phyloP scores from a whole-genome alignment of 1,140 invertebrate genomes.

The Pachypeltis micranthus region DNA sequence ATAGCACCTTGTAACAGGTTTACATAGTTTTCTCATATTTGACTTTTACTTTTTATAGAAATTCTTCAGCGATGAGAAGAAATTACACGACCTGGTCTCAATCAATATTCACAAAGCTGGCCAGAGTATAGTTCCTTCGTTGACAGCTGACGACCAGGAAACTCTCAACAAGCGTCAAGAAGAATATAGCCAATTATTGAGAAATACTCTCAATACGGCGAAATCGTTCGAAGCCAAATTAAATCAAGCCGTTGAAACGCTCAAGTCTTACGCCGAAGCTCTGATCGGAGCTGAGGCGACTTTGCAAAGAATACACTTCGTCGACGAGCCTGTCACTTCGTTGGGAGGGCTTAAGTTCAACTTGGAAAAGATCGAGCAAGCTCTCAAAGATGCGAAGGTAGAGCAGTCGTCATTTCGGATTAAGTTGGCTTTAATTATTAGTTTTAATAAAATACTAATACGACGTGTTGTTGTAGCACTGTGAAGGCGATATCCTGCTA shows the following conservation, averaged over 20 bases:
- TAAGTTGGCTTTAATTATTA: too few relatives aligned
- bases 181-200: constrained; percentile 60
- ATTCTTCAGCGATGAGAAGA: constrained; percentile 65
- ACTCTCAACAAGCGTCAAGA: constrained; percentile 65
- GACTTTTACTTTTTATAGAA: constrained; percentile 34
- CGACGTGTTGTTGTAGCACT: constrained; percentile 43
- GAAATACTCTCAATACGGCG: constrained; percentile 68
- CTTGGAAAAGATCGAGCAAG: constrained; percentile 64
- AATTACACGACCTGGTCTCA: constrained; percentile 64
- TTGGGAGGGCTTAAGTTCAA: constrained; percentile 65
- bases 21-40: constrained; percentile 5
- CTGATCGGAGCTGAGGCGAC: constrained; percentile 61
- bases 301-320: constrained; percentile 56
- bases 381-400: constrained; percentile 65
- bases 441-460: too few relatives aligned
- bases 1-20: too few relatives aligned
- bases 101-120: constrained; percentile 69
- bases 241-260: constrained; percentile 39
- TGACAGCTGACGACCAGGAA: constrained; percentile 65
- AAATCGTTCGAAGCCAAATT: constrained; percentile 40
- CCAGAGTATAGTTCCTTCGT: constrained; percentile 75
- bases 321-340: constrained; percentile 60
- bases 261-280: constrained; percentile 64
- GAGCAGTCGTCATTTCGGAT: too few relatives aligned
- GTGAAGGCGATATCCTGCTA: constrained; percentile 47